Percentiles rank a stretch among this genome's conserved stretches.
phyloP scores from a whole-genome alignment of 1,140 invertebrate species.

The Listronotus bonariensis region DNA sequence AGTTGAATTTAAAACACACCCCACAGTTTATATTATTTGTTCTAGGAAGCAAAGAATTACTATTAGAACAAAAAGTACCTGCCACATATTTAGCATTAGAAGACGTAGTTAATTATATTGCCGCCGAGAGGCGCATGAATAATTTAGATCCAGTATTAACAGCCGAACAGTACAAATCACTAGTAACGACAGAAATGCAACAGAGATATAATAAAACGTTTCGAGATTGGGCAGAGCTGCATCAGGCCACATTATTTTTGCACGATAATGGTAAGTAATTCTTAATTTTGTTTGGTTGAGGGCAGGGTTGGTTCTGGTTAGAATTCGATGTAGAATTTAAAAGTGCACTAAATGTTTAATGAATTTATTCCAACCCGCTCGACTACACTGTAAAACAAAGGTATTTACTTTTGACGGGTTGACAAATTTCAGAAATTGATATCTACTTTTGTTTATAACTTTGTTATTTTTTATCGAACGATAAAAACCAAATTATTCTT shows the following conservation, averaged over 20 bases:
- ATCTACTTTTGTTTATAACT: too few species aligned
- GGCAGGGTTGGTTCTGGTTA: not conserved
- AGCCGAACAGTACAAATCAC: conserved; percentile 80
- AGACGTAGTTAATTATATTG: conserved; percentile 84
- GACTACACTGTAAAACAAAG: not conserved
- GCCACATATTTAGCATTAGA: conserved; percentile 94
- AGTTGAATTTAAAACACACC: too few species aligned
- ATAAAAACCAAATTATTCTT: too few species aligned
- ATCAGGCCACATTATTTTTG: conserved; percentile 94
- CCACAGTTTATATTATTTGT: not conserved
- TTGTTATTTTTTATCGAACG: too few species aligned
- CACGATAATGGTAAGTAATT: conserved; percentile 87
- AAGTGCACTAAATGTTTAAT: too few species aligned
- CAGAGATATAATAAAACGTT: conserved; percentile 71
- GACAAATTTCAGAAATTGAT: too few species aligned
- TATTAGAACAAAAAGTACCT: conserved; percentile 94
- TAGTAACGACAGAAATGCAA: conserved; percentile 73
- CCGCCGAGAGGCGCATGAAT: conserved; percentile 68
- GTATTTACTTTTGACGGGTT: too few species aligned
- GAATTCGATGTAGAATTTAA: too few species aligned
- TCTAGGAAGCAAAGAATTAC: conserved; percentile 83
- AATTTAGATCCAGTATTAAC: conserved; percentile 86
- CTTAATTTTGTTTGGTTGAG: not conserved
- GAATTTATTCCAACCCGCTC: too few species aligned
- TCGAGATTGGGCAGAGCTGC: conserved; percentile 86